These are phyloP conservation scores for Ophiodon elongatus DNA, from an alignment of 2,113 vertebrate species.

Conservation along the genomic window DNA sequence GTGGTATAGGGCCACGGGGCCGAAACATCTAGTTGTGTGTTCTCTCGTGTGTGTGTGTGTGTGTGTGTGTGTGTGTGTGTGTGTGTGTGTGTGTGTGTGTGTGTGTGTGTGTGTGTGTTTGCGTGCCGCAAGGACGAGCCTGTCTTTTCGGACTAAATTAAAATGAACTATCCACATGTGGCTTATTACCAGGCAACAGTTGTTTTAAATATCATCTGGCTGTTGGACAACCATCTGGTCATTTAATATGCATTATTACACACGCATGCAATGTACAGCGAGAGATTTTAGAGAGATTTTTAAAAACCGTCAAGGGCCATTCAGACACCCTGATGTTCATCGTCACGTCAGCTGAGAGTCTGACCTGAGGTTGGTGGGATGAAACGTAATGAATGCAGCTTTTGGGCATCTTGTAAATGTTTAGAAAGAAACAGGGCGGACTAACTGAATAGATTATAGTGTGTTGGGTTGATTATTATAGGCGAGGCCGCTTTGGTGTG, in stretches of 20 bases:
- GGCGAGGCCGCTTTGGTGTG: neutral
- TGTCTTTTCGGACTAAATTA: conserved; percentile 12
- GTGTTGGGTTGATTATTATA: conserved; percentile 3
- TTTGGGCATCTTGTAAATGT: conserved; percentile 1
- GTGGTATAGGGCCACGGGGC: conserved; percentile 14
- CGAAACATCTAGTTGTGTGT: conserved; percentile 38
- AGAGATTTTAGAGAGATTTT: neutral
- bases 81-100: conserved; percentile 4
- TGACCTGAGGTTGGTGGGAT: neutral
- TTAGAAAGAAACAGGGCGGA: neutral
- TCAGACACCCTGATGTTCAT: neutral
- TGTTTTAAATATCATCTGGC: conserved; percentile 30
- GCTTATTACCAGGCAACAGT: conserved; percentile 4
- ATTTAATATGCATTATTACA: conserved; percentile 9
- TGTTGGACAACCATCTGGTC: conserved; percentile 7
- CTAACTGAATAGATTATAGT: neutral
- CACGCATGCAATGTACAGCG: neutral
- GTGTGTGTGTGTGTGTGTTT: neutral
- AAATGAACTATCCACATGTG: conserved; percentile 17
- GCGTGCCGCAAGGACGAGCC: neutral
- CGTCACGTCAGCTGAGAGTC: neutral
- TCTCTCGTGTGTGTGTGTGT: conserved; percentile 11
- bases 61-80: conserved; percentile 4
- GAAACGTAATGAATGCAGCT: neutral
- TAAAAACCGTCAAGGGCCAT: neutral